Evolutionary conservation across 30 jellyfish, hydroid and myxozoan species (phyloP).

Genomic region (Rhopilema esculentum): DNA sequence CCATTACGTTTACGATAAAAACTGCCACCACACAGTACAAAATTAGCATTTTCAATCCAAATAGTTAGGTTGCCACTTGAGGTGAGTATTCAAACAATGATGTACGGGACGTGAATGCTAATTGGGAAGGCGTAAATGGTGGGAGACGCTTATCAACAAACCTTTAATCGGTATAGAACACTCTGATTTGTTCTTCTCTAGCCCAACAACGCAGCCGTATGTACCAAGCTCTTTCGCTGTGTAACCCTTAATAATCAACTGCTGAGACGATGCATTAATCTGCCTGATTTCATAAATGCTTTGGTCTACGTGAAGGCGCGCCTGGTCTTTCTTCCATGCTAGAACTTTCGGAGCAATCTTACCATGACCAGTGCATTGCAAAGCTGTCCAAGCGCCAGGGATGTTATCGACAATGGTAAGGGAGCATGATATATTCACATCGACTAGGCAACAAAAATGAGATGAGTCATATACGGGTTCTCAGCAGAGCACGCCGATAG

Average conservation of each 20-base stretch:
- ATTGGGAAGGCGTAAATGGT: neutral
- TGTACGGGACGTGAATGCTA: neutral
- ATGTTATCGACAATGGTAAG: constrained; percentile 49
- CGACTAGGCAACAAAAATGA: constrained; percentile 58
- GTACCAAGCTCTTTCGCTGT: constrained; percentile 70
- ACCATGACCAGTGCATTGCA: constrained; percentile 78
- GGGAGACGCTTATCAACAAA: constrained; percentile 38
- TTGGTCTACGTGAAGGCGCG: constrained; percentile 24
- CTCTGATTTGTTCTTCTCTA: constrained; percentile 51
- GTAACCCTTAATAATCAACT: constrained; percentile 51
- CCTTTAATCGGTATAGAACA: constrained; percentile 69
- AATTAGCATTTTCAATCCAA: no score
- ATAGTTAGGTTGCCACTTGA: no score
- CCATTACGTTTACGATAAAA: no score
- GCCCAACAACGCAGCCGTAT: constrained; percentile 79
- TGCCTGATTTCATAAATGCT: constrained; percentile 28
- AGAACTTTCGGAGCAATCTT: constrained; percentile 55
- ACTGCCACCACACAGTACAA: no score
- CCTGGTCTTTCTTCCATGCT: constrained; percentile 77
- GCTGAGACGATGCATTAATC: constrained; percentile 38
- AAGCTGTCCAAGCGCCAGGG: constrained; percentile 81
- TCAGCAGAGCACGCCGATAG: neutral
- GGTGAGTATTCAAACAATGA: no score
- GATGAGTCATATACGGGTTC: neutral
- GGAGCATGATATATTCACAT: constrained; percentile 63